These are phyloP conservation scores for Brachirus orientalis DNA, from an alignment of 2,113 vertebrate genomes.

Conservation along the genomic window DNA sequence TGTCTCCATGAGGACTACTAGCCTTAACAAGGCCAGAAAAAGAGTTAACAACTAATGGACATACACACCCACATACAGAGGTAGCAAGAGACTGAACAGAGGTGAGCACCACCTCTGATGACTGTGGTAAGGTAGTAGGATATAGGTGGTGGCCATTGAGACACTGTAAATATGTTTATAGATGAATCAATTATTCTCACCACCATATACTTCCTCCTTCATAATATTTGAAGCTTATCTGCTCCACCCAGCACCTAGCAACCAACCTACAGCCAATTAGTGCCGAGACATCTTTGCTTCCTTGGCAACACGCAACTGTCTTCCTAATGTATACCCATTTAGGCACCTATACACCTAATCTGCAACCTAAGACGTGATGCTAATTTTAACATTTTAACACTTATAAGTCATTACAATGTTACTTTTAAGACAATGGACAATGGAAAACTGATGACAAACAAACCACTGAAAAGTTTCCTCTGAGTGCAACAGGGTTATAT, in stretches of 20 bases:
- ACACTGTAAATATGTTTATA: conserved; percentile 28
- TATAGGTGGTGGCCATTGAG: conserved; percentile 22
- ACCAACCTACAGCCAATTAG: conserved; percentile 56
- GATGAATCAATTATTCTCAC: conserved; percentile 8
- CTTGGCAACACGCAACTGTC: conserved; percentile 55
- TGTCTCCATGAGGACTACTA: too few species aligned
- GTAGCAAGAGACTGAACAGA: too few species aligned
- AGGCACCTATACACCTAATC: conserved; percentile 11
- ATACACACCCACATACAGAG: conserved; percentile 3
- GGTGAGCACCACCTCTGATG: too few species aligned
- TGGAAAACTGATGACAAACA: conserved; percentile 29
- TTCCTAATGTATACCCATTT: conserved; percentile 40
- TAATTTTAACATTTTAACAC: conserved; percentile 26
- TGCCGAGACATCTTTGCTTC: conserved; percentile 55
- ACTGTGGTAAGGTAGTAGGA: too few species aligned
- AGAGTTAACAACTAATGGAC: not conserved
- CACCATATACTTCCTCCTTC: conserved; percentile 2
- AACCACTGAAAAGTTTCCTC: conserved; percentile 16
- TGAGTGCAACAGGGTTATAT: conserved; percentile 38
- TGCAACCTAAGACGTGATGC: not conserved
- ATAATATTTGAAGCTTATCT: conserved; percentile 35
- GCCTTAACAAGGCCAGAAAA: too few species aligned
- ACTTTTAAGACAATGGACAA: conserved; percentile 37
- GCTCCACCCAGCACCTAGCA: conserved; percentile 48
- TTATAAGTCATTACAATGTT: conserved; percentile 24